phyloP scores from a whole-genome alignment of 2,888 invertebrate species.

The Caenorhabditis sinica region DNA sequence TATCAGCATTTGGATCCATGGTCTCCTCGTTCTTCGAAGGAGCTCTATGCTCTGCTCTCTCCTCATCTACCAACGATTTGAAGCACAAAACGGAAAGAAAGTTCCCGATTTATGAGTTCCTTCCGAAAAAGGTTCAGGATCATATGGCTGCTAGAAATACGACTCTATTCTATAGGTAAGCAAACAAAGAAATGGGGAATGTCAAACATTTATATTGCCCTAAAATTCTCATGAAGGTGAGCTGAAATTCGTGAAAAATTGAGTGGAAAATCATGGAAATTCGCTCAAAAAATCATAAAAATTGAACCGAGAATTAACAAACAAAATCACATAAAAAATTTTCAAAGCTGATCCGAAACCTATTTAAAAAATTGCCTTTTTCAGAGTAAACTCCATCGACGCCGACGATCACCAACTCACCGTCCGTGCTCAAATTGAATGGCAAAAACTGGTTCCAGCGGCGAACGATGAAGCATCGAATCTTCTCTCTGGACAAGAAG shows the following conservation, averaged over 20 bases:
- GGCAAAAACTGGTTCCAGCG: slow-evolving; percentile 67
- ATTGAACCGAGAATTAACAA: no score
- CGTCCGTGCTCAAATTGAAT: slow-evolving; percentile 76
- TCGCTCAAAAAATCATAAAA: no score
- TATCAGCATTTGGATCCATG: slow-evolving; percentile 58
- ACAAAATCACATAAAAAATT: no score
- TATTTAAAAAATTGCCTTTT: slow-evolving; percentile 4
- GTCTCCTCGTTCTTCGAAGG: slow-evolving; percentile 59
- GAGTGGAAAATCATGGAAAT: no score
- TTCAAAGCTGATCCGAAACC: no score
- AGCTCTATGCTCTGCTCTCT: slow-evolving; percentile 53
- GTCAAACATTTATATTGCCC: no score
- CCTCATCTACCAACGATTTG: slow-evolving; percentile 56
- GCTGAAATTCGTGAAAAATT: no score
- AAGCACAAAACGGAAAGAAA: slow-evolving; percentile 60
- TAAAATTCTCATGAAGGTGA: no score
- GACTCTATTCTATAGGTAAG: slow-evolving; percentile 66
- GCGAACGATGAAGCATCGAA: slow-evolving; percentile 34
- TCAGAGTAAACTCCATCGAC: slow-evolving; percentile 68
- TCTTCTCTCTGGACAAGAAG: slow-evolving; percentile 36
- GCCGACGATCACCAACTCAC: slow-evolving; percentile 77
- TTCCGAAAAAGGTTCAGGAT: slow-evolving; percentile 78
- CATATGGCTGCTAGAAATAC: slow-evolving; percentile 73
- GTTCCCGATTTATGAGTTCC: slow-evolving; percentile 74
- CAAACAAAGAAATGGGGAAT: no score